Evolutionary conservation across 2,888 invertebrate species (phyloP).

Genomic region (Drosophila borborema): DNA sequence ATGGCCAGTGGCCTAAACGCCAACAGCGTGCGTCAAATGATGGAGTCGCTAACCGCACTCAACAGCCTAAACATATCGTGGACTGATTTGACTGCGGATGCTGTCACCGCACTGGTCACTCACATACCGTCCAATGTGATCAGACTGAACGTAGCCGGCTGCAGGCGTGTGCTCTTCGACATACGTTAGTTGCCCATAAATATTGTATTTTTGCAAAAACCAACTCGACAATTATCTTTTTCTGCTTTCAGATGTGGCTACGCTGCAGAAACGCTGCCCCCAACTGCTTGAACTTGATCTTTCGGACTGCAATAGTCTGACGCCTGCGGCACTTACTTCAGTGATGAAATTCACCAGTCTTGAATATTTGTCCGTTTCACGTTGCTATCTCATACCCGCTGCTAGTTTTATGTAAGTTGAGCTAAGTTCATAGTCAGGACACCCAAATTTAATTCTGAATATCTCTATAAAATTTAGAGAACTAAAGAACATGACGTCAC

Average conservation of each 20-base stretch:
- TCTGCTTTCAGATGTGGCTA: slow-evolving; percentile 87
- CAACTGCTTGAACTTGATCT: slow-evolving; percentile 93
- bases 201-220: background rate
- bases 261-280: slow-evolving; percentile 89
- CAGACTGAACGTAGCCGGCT: slow-evolving; percentile 93
- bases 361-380: slow-evolving; percentile 91
- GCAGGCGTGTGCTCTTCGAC: slow-evolving; percentile 90
- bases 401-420: slow-evolving; percentile 89
- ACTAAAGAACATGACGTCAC: slow-evolving; percentile 87
- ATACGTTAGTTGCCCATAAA: slow-evolving; percentile 87
- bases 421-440: background rate
- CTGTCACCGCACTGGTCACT: slow-evolving; percentile 87
- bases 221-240: background rate
- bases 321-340: slow-evolving; percentile 87
- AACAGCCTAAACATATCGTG: slow-evolving; percentile 92
- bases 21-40: slow-evolving; percentile 88
- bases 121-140: slow-evolving; percentile 88
- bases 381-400: slow-evolving; percentile 92
- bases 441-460: background rate
- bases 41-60: slow-evolving; percentile 85
- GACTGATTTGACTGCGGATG: slow-evolving; percentile 89
- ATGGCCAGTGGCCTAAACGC: slow-evolving; percentile 91
- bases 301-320: slow-evolving; percentile 93
- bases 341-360: slow-evolving; percentile 88
- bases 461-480: slow-evolving; percentile 83